Base-by-base conservation (phyloP, 2,797 vertebrate genomes). In the Sebastes matsubarae region DNA sequence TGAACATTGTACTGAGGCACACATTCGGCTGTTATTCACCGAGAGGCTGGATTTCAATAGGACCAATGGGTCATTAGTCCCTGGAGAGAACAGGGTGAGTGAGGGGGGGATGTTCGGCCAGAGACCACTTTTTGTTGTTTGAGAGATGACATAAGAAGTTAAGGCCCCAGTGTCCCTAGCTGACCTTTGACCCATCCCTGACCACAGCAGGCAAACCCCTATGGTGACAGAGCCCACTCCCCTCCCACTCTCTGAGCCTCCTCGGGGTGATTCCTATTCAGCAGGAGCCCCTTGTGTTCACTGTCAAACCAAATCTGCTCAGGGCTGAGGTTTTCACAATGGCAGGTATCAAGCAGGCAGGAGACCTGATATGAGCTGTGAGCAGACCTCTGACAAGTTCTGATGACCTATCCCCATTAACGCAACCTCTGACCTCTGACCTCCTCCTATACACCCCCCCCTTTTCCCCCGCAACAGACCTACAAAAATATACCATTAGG, bases 121-220 rank as follows among this genome's bases (percentile, higher is more conserved):
- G 66, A 76, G 78, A 65, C 80, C 78, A 67, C 70, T 77, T 86
- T 94, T 92, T 95, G 82, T 95, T 89, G 87, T 91, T 88, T 84
- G 79, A 84, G 75, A 87, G 93, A 92, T 94, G 94, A 94, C 75
- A 57, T 86, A 90, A 91, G 87, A 89, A 61, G 81, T 86, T 87
- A 84, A 93, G 89, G 81, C 80, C 80, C 81, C 81, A 87, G 83
- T 90, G 87, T 90, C 85, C 80, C 73, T 66, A 64, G 72, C 68
- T 91, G 91, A 95, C 94, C 94, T 88, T 88, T 92, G 91, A 84
- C 77, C 83, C 85, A 93, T 90, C 92, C 76, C 87, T 95, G 88
- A 95, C 94, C 95, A 86, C 20, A 32, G 54, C 27, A 54, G 88
- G 68, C 87, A 90, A 90, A 90, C 92, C 92, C 85, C 92, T 81